Conservation (phyloP, 2,888 invertebrate species). For the Lasioglossum morio region DNA sequence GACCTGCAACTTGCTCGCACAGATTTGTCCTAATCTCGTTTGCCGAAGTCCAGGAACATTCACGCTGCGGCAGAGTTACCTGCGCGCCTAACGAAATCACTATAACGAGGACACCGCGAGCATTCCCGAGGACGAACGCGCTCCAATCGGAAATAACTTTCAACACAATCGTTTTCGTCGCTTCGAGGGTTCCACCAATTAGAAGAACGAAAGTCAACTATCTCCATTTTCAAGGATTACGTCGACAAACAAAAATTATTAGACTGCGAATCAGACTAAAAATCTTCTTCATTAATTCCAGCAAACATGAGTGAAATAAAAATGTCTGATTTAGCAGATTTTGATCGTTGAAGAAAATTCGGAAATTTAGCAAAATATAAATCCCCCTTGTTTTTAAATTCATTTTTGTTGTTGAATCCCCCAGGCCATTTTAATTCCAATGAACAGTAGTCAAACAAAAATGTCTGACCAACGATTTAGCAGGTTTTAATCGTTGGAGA, state of each 20-base stretch:
- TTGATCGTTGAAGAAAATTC: too few relatives aligned
- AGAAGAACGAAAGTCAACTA: not conserved
- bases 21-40: constrained; percentile 56
- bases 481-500: too few relatives aligned
- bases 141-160: constrained; percentile 18
- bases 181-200: not conserved
- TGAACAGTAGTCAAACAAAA: too few relatives aligned
- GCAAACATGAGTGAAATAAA: too few relatives aligned
- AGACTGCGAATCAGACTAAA: not conserved
- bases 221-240: not conserved
- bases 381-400: too few relatives aligned
- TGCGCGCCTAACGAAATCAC: constrained; percentile 34
- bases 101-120: constrained; percentile 27
- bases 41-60: constrained; percentile 48
- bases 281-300: not conserved
- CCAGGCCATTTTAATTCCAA: not conserved
- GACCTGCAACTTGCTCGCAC: constrained; percentile 31
- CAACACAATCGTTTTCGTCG: not conserved
- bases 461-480: too few relatives aligned
- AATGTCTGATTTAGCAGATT: too few relatives aligned
- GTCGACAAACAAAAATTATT: not conserved
- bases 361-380: too few relatives aligned
- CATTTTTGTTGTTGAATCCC: too few relatives aligned
- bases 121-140: not conserved
- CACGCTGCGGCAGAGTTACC: constrained; percentile 29